Evolutionary conservation across 2,888 invertebrate species (phyloP).

Genomic region (Malacosoma neustria): DNA sequence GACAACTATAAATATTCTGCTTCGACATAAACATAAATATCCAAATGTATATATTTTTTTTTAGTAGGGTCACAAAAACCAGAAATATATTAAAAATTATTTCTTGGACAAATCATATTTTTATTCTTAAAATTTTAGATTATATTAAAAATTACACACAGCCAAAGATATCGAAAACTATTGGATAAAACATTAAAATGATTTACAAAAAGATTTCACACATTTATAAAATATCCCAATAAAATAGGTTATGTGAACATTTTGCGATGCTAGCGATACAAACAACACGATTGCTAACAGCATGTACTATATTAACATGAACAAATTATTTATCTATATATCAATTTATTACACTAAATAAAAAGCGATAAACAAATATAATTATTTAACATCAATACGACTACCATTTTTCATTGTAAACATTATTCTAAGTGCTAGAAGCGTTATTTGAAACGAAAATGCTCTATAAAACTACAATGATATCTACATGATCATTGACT

Average conservation of each 20-base stretch:
- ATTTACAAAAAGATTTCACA: constrained; percentile 47
- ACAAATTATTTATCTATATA: constrained; percentile 25
- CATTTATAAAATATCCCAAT: constrained; percentile 42
- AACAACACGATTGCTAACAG: constrained; percentile 28
- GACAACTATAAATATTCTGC: constrained; percentile 58
- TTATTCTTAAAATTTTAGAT: constrained; percentile 38
- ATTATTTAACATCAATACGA: constrained; percentile 33
- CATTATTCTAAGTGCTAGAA: constrained; percentile 43
- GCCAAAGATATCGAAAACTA: constrained; percentile 71
- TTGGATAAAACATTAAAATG: constrained; percentile 56
- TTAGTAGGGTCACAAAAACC: constrained; percentile 41
- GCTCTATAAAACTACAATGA: constrained; percentile 44
- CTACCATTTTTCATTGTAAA: constrained; percentile 69
- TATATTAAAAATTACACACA: constrained; percentile 69
- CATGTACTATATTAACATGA: constrained; percentile 34
- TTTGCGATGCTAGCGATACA: constrained; percentile 72
- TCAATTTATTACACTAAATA: constrained; percentile 29
- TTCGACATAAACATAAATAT: constrained; percentile 67
- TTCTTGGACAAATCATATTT: constrained; percentile 63
- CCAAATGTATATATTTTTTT: constrained; percentile 42
- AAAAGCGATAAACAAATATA: constrained; percentile 46
- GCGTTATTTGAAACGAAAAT: constrained; percentile 39
- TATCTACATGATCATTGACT: constrained; percentile 36
- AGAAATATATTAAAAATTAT: constrained; percentile 49
- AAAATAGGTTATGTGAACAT: constrained; percentile 72